These are phyloP conservation scores for Epistrophe grossulariae DNA, from an alignment of 2,888 invertebrate genomes.

Conservation along the genomic window DNA sequence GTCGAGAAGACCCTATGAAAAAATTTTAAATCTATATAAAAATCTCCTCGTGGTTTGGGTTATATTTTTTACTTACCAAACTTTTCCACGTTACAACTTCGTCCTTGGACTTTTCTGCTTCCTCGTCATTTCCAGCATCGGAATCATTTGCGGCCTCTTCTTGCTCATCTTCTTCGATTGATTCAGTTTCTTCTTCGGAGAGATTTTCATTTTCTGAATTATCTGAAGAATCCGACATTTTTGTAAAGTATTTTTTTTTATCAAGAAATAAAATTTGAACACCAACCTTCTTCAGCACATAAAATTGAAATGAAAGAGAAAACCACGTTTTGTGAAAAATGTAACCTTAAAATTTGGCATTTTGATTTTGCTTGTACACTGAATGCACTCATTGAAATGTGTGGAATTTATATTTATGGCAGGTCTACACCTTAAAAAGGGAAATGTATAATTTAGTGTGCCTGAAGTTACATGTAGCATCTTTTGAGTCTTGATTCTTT, in stretches of 20 bases:
- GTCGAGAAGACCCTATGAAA: slow-evolving; percentile 92
- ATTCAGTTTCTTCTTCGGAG: slow-evolving; percentile 77
- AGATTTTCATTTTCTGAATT: slow-evolving; percentile 80
- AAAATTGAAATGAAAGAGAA: slow-evolving; percentile 51
- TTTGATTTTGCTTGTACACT: background rate
- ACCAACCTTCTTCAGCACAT: slow-evolving; percentile 16
- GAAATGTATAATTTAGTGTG: too few relatives aligned
- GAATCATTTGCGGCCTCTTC: slow-evolving; percentile 34
- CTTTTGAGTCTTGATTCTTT: too few relatives aligned
- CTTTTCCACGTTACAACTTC: slow-evolving; percentile 85
- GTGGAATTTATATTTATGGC: background rate
- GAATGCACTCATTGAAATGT: slow-evolving; percentile 11
- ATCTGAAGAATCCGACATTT: slow-evolving; percentile 79
- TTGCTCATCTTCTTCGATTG: slow-evolving; percentile 62
- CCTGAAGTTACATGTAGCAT: too few relatives aligned
- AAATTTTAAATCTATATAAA: slow-evolving; percentile 64
- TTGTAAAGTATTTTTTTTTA: slow-evolving; percentile 20
- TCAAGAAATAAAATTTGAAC: slow-evolving; percentile 12
- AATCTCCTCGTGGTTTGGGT: slow-evolving; percentile 25
- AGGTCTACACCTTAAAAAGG: background rate
- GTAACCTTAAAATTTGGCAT: slow-evolving; percentile 51
- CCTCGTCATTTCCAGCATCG: slow-evolving; percentile 36
- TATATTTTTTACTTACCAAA: slow-evolving; percentile 84
- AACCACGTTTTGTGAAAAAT: slow-evolving; percentile 28
- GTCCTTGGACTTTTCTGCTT: slow-evolving; percentile 59